Base-by-base conservation (phyloP, 35 echinoderm and acorn worm genomes). In the Ophioderma brevispina region DNA sequence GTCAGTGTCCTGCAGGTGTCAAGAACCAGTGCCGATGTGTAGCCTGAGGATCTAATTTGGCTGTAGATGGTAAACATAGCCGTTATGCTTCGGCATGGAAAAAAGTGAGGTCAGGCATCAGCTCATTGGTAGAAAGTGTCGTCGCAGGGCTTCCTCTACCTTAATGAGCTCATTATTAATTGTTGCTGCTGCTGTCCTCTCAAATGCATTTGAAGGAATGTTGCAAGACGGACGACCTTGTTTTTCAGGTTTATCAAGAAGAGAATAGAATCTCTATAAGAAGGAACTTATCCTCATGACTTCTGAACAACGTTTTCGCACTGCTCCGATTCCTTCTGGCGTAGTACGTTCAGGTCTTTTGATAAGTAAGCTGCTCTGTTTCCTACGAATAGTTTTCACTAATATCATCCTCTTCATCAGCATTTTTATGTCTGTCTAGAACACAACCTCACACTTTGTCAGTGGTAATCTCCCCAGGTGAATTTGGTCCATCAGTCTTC, bases 41-140 rank as follows among this genome's bases (percentile, higher is more conserved):
- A 90, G 80, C 89, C 89, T 28, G 55, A 36, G 82, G 55, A 90
- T 31, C 80, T 36, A 40, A 90, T 49, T 76, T 40, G 15, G 37
- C 36, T 90, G 82, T 90, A 90, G 31, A 83, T 90, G 21, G 52
- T 90, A 63, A 90, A 90, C 80, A 90, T 84, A 23, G 89, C 89
- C 17, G 89, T 90, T 90, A 79, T 84, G 89, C 89, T 56, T 90
- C 89, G 55, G 89, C 89, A 80, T 90, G 80, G 80, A 77, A 90
- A 50, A 79, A 90, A 23, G 40, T 78, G 40, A 90, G 81, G 15
- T 84, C 89, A 55, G 89, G 80, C 89, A 90, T 17, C 15, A 34
- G 43, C 64, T 90, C 31, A 77, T 78, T 40, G 31, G 49, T 84
- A 82, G 43, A 70, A 0, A 90, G 89, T 49, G 82, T 90, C 64